Conservation (phyloP, 2,888 invertebrate genomes). For the Tetheella fluctuosa region DNA sequence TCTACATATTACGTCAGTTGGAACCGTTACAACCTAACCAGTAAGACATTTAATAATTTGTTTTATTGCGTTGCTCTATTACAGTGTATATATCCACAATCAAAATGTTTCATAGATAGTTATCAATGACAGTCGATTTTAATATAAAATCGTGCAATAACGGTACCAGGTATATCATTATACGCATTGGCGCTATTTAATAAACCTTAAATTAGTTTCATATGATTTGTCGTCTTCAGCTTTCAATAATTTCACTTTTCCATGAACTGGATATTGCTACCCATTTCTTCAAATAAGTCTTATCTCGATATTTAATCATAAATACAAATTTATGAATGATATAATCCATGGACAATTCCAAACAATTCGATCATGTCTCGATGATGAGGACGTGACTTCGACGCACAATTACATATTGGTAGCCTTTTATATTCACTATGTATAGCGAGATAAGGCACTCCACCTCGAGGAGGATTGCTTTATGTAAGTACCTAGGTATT, state of each 20-base stretch:
- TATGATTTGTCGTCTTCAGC: slow-evolving; percentile 23
- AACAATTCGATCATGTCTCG: neutral
- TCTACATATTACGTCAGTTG: slow-evolving; percentile 21
- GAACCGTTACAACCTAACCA: slow-evolving; percentile 16
- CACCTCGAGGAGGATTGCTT: slow-evolving; percentile 59
- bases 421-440: slow-evolving; percentile 9
- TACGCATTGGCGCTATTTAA: slow-evolving; percentile 23
- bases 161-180: slow-evolving; percentile 17
- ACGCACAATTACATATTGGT: neutral
- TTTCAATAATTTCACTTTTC: slow-evolving; percentile 10
- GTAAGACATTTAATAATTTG: neutral
- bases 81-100: neutral
- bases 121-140: slow-evolving; percentile 2
- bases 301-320: neutral
- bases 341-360: neutral
- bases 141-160: slow-evolving; percentile 10
- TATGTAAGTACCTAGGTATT: slow-evolving; percentile 5
- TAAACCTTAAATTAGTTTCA: slow-evolving; percentile 22
- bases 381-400: slow-evolving; percentile 6
- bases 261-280: neutral
- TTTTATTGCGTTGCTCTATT: neutral
- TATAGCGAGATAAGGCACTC: slow-evolving; percentile 59
- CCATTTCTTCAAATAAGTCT: neutral
- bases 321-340: no score
- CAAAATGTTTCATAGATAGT: neutral